These are phyloP conservation scores for Drosophila sp. DNA, from an alignment of 1,140 invertebrate genomes.

Conservation along the genomic window DNA sequence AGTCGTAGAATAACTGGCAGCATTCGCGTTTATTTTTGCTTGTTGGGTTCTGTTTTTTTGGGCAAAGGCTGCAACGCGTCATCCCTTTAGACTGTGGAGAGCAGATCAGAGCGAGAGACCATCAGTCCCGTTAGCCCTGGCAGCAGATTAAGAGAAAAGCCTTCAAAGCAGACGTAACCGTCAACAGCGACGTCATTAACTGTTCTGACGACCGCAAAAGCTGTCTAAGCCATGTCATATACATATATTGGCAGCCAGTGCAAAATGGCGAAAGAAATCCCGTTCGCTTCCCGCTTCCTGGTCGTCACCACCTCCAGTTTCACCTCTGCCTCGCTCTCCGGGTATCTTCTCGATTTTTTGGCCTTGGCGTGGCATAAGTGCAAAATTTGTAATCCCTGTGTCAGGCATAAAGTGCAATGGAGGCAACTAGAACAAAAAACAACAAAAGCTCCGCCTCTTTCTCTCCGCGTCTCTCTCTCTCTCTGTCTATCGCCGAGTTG, in stretches of 20 bases:
- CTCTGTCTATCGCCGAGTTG: background rate
- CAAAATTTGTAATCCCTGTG: conserved; percentile 79
- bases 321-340: background rate
- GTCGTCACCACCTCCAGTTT: background rate
- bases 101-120: background rate
- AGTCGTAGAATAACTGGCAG: conserved; percentile 37
- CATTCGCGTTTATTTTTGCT: no score
- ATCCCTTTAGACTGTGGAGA: background rate
- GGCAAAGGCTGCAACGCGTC: conserved; percentile 3
- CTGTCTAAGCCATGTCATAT: conserved; percentile 64
- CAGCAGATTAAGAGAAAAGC: conserved; percentile 66
- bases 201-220: conserved; percentile 68
- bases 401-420: conserved; percentile 52
- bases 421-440: conserved; percentile 17
- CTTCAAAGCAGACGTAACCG: conserved; percentile 69
- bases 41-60: conserved; percentile 11
- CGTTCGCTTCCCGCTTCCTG: conserved; percentile 2
- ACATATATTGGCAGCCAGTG: conserved; percentile 38
- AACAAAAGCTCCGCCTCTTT: conserved; percentile 25
- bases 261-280: conserved; percentile 56
- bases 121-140: conserved; percentile 4
- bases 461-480: background rate
- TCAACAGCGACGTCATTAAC: conserved; percentile 69
- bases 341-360: conserved; percentile 25
- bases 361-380: conserved; percentile 61